These are phyloP conservation scores for Nasonia giraulti DNA, from an alignment of 1,140 invertebrate species.

Conservation along the genomic window DNA sequence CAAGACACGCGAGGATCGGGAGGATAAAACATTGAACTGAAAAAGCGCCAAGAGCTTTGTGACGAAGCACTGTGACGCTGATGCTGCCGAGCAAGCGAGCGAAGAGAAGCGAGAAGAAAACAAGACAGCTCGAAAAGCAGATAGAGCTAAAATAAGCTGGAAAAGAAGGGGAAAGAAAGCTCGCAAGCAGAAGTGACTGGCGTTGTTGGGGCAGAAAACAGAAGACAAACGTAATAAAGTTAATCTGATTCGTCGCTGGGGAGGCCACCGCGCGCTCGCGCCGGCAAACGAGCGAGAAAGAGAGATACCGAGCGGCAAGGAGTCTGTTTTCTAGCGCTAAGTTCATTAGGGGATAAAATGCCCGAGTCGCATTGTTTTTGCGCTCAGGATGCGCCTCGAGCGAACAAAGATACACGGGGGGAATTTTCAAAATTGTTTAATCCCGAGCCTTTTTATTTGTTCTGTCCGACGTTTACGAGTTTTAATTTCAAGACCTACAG, in stretches of 20 bases:
- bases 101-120: not conserved
- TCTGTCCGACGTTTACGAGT: too few relatives aligned
- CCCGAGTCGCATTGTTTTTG: not conserved
- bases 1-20: not conserved
- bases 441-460: not conserved
- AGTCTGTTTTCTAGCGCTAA: conserved; percentile 69
- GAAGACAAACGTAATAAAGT: conserved; percentile 72
- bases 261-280: conserved; percentile 31
- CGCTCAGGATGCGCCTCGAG: not conserved
- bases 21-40: conserved; percentile 9
- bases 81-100: not conserved
- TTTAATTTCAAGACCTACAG: too few relatives aligned
- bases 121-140: conserved; percentile 18
- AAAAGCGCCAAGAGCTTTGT: conserved; percentile 8
- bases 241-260: conserved; percentile 69
- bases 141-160: conserved; percentile 24
- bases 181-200: conserved; percentile 58
- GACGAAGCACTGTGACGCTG: not conserved
- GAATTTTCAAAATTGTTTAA: conserved; percentile 9
- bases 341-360: conserved; percentile 60
- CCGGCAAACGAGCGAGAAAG: not conserved
- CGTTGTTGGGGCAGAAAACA: conserved; percentile 65
- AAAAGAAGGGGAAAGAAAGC: conserved; percentile 23
- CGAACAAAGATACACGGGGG: not conserved
- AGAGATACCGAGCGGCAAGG: conserved; percentile 50